Base-by-base conservation (phyloP, 1,140 invertebrate species). In the Papilio xuthus region DNA sequence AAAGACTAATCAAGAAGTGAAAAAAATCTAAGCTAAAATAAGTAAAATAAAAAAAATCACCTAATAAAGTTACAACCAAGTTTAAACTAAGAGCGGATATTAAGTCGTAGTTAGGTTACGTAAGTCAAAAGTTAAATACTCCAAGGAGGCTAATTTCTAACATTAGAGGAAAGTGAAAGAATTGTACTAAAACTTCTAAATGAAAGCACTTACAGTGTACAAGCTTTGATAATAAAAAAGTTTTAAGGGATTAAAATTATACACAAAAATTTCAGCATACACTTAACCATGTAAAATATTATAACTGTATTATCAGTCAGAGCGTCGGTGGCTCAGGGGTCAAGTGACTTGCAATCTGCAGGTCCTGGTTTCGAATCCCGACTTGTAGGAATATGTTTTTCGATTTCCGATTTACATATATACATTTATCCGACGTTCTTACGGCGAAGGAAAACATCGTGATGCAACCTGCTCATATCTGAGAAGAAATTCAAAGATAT, bases 141-240 rank as follows among this genome's bases (percentile, higher is more conserved):
- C 56, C 23, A 69, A 69, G 13, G 26, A n/a, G 26, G 67, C 15
- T 69, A 69, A 69, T 69, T 37, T 37, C 32, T 69, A 41, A n/a
- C 67, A 18, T 28, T 2, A 28, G 32, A 18, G 13, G 6, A 37
- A 69, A 69, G 26, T 37, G 28, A 32, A 72, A 72, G 70, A 72
- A 72, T 42, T 72, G 15, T 72, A 72, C 10, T 72, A 72, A 72
- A 72, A 72, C 18, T 72, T 42, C 23, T 44, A 44, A 72, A 72
- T 44, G 70, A 10, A 13, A 72, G 70, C 70, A 47, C 70, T 72
- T 44, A 23, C 37, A 41, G 18, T 2, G 37, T 44, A 23, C 32
- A n/a, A 72, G 70, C 37, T 72, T 72, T 72, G 10, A 41, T 42
- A 20, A 72, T 72, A 8, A 72, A 72, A 44, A 72, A 72, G 37